Evolutionary conservation across 2,797 vertebrate genomes (phyloP).

Genomic region (Lagodon rhomboides): DNA sequence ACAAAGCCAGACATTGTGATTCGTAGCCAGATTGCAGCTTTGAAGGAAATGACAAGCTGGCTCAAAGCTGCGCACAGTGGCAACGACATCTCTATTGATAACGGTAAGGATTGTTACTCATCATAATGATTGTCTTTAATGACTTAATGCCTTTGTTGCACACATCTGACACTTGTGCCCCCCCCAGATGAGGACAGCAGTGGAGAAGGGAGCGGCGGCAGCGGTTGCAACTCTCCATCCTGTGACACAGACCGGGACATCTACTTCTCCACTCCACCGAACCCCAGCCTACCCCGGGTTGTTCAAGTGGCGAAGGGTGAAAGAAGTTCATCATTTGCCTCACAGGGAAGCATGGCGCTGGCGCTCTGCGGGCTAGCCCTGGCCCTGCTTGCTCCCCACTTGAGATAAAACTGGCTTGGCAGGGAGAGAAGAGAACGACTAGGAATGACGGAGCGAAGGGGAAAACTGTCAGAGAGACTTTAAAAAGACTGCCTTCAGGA

Average conservation of each 20-base stretch:
- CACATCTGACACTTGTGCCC: background rate
- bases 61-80: conserved; percentile 95
- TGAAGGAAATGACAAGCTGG: conserved; percentile 94
- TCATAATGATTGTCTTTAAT: background rate
- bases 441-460: conserved; percentile 69
- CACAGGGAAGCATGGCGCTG: conserved; percentile 71
- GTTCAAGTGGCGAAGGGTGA: background rate
- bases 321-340: accelerated
- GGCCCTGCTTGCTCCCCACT: conserved; percentile 76
- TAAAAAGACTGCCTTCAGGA: conserved; percentile 85
- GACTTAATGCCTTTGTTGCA: accelerated
- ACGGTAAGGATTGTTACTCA: conserved; percentile 81
- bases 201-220: conserved; percentile 94
- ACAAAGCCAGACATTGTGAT: conserved; percentile 93
- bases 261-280: conserved; percentile 87
- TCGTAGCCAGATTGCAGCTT: conserved; percentile 92
- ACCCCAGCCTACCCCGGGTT: conserved; percentile 35
- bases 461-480: conserved; percentile 83
- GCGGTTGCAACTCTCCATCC: conserved; percentile 89
- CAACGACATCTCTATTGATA: conserved; percentile 90
- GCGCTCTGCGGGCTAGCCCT: conserved; percentile 75
- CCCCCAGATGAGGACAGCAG: conserved; percentile 82
- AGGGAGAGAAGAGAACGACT: conserved; percentile 58
- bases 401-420: conserved; percentile 81
- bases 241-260: conserved; percentile 88